These are phyloP conservation scores for Phylloscopus collybita DNA, from an alignment of 2,797 vertebrate genomes.

Conservation along the genomic window DNA sequence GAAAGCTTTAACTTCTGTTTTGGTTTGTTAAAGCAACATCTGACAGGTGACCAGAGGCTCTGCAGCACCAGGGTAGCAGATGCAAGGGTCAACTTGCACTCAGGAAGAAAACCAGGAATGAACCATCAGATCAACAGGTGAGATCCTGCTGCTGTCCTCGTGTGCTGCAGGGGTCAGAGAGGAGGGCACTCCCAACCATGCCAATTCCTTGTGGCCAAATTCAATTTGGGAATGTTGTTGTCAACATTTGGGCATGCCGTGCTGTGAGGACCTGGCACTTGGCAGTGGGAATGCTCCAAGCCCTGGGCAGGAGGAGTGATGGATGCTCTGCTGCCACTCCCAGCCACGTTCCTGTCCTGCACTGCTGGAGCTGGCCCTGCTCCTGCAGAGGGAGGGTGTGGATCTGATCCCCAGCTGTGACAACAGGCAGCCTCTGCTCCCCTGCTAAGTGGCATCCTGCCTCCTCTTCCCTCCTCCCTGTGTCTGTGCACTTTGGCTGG, in stretches of 20 bases:
- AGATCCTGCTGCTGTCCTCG: background rate
- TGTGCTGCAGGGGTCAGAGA: background rate
- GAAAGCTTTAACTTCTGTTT: background rate
- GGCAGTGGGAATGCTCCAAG: background rate
- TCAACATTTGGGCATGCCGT: accelerated
- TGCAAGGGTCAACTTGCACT: background rate
- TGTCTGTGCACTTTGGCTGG: background rate
- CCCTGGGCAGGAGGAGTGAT: background rate
- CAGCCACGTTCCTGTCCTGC: background rate
- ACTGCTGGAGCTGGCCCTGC: background rate
- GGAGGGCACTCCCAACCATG: background rate
- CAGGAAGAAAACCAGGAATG: background rate
- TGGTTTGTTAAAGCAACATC: background rate
- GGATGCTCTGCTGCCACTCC: background rate
- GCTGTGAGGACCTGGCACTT: background rate
- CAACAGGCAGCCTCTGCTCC: background rate
- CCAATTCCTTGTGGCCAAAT: background rate
- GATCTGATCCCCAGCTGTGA: background rate
- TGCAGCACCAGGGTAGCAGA: background rate
- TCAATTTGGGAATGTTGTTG: background rate
- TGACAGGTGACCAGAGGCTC: background rate
- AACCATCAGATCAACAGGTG: background rate
- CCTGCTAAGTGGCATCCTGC: background rate
- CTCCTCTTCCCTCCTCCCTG: background rate
- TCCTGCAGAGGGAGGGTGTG: background rate